Evolutionary conservation across 2,888 invertebrate genomes (phyloP).

Genomic region (Lepeophtheirus nordmannii): DNA sequence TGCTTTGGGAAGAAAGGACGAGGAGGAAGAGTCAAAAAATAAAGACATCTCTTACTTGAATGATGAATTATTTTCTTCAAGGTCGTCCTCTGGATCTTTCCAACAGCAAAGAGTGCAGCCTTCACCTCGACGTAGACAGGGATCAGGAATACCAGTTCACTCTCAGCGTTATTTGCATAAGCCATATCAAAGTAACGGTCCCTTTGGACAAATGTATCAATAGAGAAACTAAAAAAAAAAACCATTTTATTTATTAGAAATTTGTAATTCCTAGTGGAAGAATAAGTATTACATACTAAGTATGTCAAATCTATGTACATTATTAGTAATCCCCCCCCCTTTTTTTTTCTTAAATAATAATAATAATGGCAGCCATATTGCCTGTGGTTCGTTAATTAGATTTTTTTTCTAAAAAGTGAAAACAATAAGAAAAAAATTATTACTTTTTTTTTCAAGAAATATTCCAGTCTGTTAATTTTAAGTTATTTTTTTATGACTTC

Average conservation of each 20-base stretch:
- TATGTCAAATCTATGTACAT: background rate
- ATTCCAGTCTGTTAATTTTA: too few species aligned
- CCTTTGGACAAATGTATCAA: too few species aligned
- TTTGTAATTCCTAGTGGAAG: background rate
- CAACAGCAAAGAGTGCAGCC: too few species aligned
- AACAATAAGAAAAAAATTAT: background rate
- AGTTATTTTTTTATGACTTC: too few species aligned
- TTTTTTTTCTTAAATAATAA: background rate
- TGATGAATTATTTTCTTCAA: background rate
- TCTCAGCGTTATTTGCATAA: too few species aligned
- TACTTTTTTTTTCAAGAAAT: too few species aligned
- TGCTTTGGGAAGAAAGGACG: too few species aligned
- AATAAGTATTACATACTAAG: slow-evolving; percentile 1
- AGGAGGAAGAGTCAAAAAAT: background rate
- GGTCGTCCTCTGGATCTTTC: too few species aligned
- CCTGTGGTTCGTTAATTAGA: slow-evolving; percentile 7
- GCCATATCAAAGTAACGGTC: too few species aligned
- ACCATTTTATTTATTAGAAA: background rate
- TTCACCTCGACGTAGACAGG: too few species aligned
- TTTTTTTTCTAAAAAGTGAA: background rate
- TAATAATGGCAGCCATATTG: background rate
- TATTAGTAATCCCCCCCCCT: background rate
- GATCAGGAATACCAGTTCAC: too few species aligned
- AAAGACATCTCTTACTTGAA: background rate
- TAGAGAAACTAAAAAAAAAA: too few species aligned